Conservation (phyloP, 2,113 vertebrate species). For the Malurus melanocephalus region DNA sequence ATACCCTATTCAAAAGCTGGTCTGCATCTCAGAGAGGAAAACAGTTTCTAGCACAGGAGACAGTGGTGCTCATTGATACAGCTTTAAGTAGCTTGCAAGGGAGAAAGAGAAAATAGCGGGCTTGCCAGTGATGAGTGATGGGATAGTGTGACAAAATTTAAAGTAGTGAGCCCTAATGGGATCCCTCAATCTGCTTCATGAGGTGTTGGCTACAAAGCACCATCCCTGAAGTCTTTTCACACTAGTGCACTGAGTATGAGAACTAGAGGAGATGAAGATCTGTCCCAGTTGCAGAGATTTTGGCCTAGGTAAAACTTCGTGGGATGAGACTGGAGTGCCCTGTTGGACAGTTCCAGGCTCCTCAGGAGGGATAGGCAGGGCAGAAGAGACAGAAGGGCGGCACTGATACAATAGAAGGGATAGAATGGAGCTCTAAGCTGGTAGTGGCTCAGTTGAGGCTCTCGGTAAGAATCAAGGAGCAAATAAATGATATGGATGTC, state of each 20-base stretch:
- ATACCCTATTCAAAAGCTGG: neutral
- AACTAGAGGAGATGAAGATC: neutral
- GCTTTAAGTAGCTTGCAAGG: neutral
- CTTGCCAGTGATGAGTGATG: neutral
- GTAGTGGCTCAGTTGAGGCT: neutral
- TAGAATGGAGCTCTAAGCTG: neutral
- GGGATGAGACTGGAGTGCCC: no score
- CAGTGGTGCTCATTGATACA: neutral
- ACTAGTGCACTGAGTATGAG: neutral
- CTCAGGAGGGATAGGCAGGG: neutral
- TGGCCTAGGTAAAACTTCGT: neutral
- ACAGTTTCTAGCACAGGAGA: neutral
- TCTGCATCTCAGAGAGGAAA: neutral
- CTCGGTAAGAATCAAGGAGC: neutral
- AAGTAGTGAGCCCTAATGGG: accelerated
- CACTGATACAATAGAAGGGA: neutral
- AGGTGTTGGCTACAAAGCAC: neutral
- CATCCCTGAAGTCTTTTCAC: neutral
- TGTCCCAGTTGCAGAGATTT: neutral
- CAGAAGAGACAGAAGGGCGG: neutral
- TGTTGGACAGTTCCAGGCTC: neutral
- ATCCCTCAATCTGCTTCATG: neutral
- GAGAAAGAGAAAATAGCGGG: neutral
- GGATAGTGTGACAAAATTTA: neutral
- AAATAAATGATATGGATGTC: neutral